Evolutionary conservation across 2,797 vertebrate species (phyloP).

Genomic region (Gymnothorax reevesii): DNA sequence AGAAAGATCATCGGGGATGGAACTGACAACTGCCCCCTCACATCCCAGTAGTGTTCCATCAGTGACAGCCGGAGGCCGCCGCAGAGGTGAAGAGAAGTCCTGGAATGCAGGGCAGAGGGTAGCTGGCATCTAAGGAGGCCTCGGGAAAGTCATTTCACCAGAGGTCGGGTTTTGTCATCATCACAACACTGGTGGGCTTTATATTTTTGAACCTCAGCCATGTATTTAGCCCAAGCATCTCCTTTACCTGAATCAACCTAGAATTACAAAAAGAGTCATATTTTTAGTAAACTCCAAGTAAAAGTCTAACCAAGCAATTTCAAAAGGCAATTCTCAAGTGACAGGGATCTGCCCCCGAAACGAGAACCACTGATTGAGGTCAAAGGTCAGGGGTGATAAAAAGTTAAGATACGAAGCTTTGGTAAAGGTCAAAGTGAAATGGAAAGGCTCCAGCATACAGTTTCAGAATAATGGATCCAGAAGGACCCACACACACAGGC

Average conservation of each 20-base stretch:
- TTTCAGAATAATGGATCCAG: no score
- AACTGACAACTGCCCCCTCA: conserved; percentile 14
- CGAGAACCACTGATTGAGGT: no score
- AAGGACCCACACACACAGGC: no score
- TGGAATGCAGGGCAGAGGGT: conserved; percentile 26
- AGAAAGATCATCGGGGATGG: conserved; percentile 42
- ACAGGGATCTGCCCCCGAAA: no score
- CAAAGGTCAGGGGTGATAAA: no score
- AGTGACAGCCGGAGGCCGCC: conserved; percentile 52
- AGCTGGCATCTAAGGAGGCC: conserved; percentile 24
- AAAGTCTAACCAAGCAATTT: neutral
- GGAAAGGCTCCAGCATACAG: no score
- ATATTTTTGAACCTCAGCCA: conserved; percentile 97
- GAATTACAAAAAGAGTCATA: neutral
- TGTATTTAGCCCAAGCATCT: conserved; percentile 94
- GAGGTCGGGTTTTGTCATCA: conserved; percentile 92
- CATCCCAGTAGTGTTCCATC: conserved; percentile 26
- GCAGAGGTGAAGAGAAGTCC: conserved; percentile 11
- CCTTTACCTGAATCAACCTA: conserved; percentile 86
- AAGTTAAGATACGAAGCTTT: no score
- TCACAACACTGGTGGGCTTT: conserved; percentile 96
- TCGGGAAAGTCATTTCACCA: conserved; percentile 82
- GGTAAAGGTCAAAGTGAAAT: no score
- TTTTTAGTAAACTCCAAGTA: neutral
- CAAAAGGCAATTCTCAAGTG: no score